Percentiles rank a stretch among this genome's conserved stretches.
These are phyloP conservation scores for Sibirionetta formosa DNA, from an alignment of 2,797 vertebrate genomes.

Conservation along the genomic window DNA sequence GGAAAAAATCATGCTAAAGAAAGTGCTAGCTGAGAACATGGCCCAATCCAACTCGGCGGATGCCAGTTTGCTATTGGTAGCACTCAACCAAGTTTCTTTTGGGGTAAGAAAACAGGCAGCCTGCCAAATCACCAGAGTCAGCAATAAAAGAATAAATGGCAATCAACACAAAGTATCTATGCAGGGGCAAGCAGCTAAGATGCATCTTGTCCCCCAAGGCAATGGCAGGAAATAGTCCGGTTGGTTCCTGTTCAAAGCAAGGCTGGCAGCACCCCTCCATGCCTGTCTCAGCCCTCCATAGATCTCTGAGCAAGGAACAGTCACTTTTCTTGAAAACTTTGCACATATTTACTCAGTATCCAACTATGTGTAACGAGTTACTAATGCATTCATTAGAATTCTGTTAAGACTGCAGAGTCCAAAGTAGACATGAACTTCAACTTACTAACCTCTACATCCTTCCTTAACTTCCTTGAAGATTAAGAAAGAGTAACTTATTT, in stretches of 20 bases:
- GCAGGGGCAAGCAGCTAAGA: neutral
- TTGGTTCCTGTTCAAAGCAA: neutral
- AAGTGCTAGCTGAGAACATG: neutral
- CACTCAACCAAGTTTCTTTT: neutral
- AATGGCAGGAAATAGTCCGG: neutral
- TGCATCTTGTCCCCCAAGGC: neutral
- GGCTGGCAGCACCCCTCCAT: neutral
- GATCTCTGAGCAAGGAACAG: neutral
- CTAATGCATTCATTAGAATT: neutral
- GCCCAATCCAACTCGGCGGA: neutral
- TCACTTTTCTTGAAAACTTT: neutral
- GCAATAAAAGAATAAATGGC: neutral
- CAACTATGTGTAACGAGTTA: neutral
- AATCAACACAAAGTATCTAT: neutral
- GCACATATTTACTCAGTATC: neutral
- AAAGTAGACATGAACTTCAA: neutral
- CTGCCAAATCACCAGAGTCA: neutral
- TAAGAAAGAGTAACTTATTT: neutral
- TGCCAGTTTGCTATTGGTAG: neutral
- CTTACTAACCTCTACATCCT: neutral
- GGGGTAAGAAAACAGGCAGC: neutral
- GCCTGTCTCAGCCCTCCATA: neutral
- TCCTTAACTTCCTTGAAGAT: neutral
- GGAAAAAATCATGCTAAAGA: neutral
- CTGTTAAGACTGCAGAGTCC: no score